These are phyloP conservation scores for Echeneis naucrates DNA, from an alignment of 2,797 vertebrate species.

Conservation along the genomic window DNA sequence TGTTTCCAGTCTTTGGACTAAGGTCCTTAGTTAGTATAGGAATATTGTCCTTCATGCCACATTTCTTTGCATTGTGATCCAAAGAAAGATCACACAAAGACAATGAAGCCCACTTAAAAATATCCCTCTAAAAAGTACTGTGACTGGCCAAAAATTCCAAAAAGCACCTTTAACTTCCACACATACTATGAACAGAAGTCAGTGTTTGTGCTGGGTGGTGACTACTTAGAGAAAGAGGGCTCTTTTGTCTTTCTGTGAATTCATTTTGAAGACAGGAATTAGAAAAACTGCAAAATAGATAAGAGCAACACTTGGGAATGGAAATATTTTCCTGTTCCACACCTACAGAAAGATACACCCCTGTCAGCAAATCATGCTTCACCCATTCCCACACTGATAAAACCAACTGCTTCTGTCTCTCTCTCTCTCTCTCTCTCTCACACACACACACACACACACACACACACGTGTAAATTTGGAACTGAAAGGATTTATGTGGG, in stretches of 20 bases:
- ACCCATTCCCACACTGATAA: slow-evolving; percentile 68
- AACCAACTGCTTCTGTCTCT: neutral
- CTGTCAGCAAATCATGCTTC: slow-evolving; percentile 41
- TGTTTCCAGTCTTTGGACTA: neutral
- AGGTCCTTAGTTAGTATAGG: neutral
- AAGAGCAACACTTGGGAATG: neutral
- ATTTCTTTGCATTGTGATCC: neutral
- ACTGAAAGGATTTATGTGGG: too few species aligned
- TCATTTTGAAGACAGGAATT: slow-evolving; percentile 9
- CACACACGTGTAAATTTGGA: neutral
- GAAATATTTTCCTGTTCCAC: slow-evolving; percentile 22
- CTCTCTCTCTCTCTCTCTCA: slow-evolving; percentile 5
- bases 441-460: neutral
- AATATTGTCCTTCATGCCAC: too few species aligned
- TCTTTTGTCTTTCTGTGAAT: neutral
- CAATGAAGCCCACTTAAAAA: neutral
- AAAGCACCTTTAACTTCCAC: neutral
- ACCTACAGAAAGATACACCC: slow-evolving; percentile 37
- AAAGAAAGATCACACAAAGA: too few species aligned
- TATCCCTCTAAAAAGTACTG: neutral
- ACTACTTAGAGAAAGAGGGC: neutral
- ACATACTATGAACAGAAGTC: neutral
- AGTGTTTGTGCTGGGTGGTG: slow-evolving; percentile 16
- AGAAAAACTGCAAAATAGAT: slow-evolving; percentile 12
- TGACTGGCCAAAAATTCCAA: neutral